phyloP scores from a whole-genome alignment of 2,888 invertebrate genomes.

The Acronicta leporina region DNA sequence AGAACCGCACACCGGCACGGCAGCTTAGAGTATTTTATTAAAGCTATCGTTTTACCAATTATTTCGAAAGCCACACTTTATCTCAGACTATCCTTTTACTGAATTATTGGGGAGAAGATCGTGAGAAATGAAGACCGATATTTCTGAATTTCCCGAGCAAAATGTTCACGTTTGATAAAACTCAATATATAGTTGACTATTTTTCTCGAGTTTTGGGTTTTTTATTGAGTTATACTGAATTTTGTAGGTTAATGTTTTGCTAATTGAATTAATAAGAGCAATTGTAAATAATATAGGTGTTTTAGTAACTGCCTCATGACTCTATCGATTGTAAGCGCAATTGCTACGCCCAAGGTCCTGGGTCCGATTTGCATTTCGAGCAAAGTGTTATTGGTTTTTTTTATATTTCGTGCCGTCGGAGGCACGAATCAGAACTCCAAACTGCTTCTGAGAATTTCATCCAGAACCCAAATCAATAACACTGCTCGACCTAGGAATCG shows the following conservation, averaged over 20 bases:
- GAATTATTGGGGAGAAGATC: constrained; percentile 38
- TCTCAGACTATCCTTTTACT: constrained; percentile 41
- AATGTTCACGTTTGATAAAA: constrained; percentile 26
- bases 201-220: background rate
- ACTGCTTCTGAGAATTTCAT: too few species aligned
- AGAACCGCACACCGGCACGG: constrained; percentile 5
- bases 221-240: background rate
- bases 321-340: too few species aligned
- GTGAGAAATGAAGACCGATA: constrained; percentile 47
- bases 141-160: constrained; percentile 43
- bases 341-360: too few species aligned
- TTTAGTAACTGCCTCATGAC: too few species aligned
- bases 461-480: too few species aligned
- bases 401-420: too few species aligned
- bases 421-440: too few species aligned
- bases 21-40: constrained; percentile 40
- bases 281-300: too few species aligned
- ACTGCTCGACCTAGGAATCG: too few species aligned
- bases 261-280: too few species aligned
- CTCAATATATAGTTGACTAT: constrained; percentile 16
- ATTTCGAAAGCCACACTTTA: constrained; percentile 46
- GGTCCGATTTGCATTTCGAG: too few species aligned
- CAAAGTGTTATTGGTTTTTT: too few species aligned
- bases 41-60: constrained; percentile 58
- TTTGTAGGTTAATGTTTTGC: background rate